Evolutionary conservation across 2,797 vertebrate species (phyloP).

Genomic region (Scyliorhinus canicula): DNA sequence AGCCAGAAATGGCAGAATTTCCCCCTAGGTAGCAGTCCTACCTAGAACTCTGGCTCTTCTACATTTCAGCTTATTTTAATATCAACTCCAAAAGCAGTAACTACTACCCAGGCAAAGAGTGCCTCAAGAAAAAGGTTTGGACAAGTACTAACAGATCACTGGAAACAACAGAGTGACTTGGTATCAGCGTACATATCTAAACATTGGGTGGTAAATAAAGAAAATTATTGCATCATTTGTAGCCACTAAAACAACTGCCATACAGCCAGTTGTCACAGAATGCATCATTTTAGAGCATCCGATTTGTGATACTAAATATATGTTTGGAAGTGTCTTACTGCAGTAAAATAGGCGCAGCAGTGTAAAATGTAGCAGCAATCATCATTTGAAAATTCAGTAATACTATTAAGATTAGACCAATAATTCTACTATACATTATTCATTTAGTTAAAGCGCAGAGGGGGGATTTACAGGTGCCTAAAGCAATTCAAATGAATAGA

Average conservation of each 20-base stretch:
- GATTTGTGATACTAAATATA: neutral
- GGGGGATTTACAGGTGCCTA: neutral
- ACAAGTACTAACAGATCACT: neutral
- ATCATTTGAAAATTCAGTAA: neutral
- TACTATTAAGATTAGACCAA: neutral
- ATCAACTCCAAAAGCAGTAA: neutral
- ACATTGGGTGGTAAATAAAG: neutral
- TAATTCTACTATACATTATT: neutral
- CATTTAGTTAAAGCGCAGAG: neutral
- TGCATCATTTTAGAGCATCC: neutral
- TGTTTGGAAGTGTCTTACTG: neutral
- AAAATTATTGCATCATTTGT: neutral
- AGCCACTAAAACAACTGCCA: neutral
- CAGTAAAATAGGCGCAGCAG: too few species aligned
- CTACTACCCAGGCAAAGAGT: neutral
- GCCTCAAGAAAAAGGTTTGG: neutral
- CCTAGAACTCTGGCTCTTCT: neutral
- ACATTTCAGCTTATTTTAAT: neutral
- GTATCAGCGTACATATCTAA: neutral
- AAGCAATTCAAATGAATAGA: neutral
- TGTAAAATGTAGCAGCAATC: neutral
- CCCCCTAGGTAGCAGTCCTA: neutral
- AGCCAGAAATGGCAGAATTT: neutral
- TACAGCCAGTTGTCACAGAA: neutral
- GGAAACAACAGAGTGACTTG: neutral